Evolutionary conservation across 2,113 vertebrate genomes (phyloP), one percentile per base, ranked within the genome.

Genomic region (Furnarius figulus): DNA sequence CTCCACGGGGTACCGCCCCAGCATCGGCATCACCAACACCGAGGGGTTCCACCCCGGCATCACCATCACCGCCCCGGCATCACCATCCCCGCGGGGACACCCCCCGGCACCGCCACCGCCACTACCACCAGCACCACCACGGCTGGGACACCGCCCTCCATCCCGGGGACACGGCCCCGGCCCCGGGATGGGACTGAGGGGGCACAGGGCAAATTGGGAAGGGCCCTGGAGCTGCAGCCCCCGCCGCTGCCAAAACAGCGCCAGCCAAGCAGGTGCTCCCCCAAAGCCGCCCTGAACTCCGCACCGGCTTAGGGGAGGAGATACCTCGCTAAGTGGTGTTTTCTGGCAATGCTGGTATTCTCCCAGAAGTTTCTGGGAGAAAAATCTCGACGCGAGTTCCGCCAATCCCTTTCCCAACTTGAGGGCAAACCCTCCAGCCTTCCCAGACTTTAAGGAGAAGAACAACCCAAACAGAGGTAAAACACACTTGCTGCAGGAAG

Each of bases 321-420:
- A 5, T 1, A 1, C 5, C 15, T 2, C 4, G 1, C 13, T 18
- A 15, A 14, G 30, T 0, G 27, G 55, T 25, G 2, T 28, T 62
- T 59, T 25, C 52, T 27, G 52, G 23, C 14, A 27, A 30, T 2
- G 7, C 62, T 31, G 0, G 55, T 23, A n/a, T 62, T 72, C 52
- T 18, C 6, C 3, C 46, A 33, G 28, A 74, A 27, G 8, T 27
- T 25, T 20, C 18, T 56, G 35, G 8, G 5, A 13, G 24, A 47
- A 12, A 55, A 35, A 31, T 12, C 7, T 49, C 25, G 9, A 5
- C 4, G 19, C 14, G 3, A 42, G 44, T 70, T 40, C 23, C 18
- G 30, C 10, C 40, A 5, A 1, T 44, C 4, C 28, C 12, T 37
- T 56, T n/a, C 31, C 42, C 23, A 88, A 17, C 12, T 40, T 3